Base-by-base conservation (phyloP, 1,140 invertebrate genomes). In the Pissodes strobi region DNA sequence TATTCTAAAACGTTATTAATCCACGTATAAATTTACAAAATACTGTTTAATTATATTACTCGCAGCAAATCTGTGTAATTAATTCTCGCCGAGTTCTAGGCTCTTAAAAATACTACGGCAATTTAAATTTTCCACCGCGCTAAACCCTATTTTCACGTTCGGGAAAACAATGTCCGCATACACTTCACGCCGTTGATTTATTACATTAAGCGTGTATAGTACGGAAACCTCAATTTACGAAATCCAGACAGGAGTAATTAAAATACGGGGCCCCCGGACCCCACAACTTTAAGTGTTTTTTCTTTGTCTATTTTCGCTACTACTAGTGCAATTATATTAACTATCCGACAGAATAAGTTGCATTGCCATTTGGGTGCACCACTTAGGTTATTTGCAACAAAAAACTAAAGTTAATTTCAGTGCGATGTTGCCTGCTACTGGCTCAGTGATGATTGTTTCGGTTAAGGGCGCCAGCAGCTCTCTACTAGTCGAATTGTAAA, bases 141-240 rank as follows among this genome's bases (percentile, higher is more conserved):
- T 46, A 21, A 59, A 59, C 39, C 23, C 43, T 59, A 59, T 59
- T 59, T 59, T 46, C 56, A 59, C 56, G 56, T 59, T 48, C 23
- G 43, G 56, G 41, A 43, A 59, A 59, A 59, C 56, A 59, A 59
- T 59, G 56, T 59, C 56, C 56, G 56, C 56, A 46, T 59, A 59
- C 27, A 46, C 56, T 48, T 59, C 56, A 49, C 56, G 56, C 22
- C 45, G 56, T 49, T 59, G 56, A 59, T 58, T 58, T 58, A 58
- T 58, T 58, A 46, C 30, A 59, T 48, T 59, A 48, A 59, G 27
- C 56, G 56, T 46, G 41, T 37, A 49, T 22, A 23, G 52, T 39
- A 48, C 43, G 34, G 23, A 59, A 59, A 48, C 41, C 41, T 59
- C 41, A 46, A 48, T 59, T 59, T 59, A 48, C 41, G 39, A 57